Base-by-base conservation (phyloP, 2,113 vertebrate species). In the Hippocampus comes region DNA sequence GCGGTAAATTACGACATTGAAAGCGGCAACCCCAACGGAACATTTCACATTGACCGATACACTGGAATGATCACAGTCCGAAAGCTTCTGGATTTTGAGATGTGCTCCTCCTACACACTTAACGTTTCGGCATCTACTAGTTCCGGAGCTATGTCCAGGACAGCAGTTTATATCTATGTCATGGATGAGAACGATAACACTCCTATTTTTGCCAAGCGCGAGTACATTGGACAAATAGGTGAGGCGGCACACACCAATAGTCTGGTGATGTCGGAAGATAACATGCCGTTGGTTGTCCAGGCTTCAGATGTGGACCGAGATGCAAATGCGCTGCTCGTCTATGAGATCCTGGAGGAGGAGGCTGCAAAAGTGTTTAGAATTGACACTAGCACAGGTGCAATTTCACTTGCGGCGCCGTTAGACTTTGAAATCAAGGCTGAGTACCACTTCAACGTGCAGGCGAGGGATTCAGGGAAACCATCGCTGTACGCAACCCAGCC, bases 161-260 rank as follows among this genome's bases (percentile, higher is more conserved):
- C 91, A 0, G 7, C 75, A 0, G 93, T 95, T 43, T 84, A 93
- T 42, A 80, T 98, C 72, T 96, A 96, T 12, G 87, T 99, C 66
- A 91, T 96, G 51, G 97, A 99, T 21, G 94, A 96, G 87, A 99
- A 99, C 3, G 97, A 99, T 87, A 98, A 97, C 1, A 72, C 88
- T 0, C 97, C 97, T 0, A 3, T 88, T 72, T 97, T 99, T 21
- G 49, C 85, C 60, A 93, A 92, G 69, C 73, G 71, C 15, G 87
- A 84, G 1, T 97, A 97, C 1, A 0, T 90, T 4, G 97, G 97
- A 1, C 92, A 94, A 74, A 92, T 98, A 73, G 94, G 91, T 53
- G 97, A 99, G 88, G 93, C 94, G 0, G 92, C 95, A n/a, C 92
- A 88, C 7, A 8, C 91, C 7, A 92, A 94, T 74, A 97, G 93